A percentile compares a stretch with the other conserved stretches of the same genome.
phyloP scores from a whole-genome alignment of 2,888 invertebrate genomes.

The Dimorphilus gyrociliatus region DNA sequence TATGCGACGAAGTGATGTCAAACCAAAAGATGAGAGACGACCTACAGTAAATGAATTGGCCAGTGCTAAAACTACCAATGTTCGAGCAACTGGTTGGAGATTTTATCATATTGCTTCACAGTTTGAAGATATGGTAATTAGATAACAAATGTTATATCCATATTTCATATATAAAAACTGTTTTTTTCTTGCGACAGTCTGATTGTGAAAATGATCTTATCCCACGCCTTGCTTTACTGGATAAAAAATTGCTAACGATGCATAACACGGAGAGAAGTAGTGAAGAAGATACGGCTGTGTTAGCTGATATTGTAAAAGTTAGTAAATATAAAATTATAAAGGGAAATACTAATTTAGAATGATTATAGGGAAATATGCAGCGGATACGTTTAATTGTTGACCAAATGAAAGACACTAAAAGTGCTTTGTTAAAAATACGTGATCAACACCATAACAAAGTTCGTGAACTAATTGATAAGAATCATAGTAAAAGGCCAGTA shows the following conservation, averaged over 20 bases:
- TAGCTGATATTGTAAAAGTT: too few relatives aligned
- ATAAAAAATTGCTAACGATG: too few relatives aligned
- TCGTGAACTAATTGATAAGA: constrained; percentile 70
- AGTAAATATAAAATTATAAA: too few relatives aligned
- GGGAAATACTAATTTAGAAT: too few relatives aligned
- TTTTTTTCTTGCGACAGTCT: too few relatives aligned
- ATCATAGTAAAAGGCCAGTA: constrained; percentile 75
- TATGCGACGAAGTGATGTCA: constrained; percentile 60
- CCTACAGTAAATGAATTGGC: constrained; percentile 73
- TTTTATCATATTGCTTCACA: constrained; percentile 75
- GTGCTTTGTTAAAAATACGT: constrained; percentile 71
- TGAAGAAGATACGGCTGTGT: too few relatives aligned
- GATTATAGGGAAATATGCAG: constrained; percentile 76
- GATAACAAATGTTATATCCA: too few relatives aligned
- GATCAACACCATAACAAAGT: constrained; percentile 78
- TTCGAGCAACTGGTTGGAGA: constrained; percentile 86
- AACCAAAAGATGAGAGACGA: constrained; percentile 60
- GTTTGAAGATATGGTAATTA: constrained; percentile 70
- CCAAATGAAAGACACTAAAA: constrained; percentile 70
- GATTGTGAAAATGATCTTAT: too few relatives aligned
- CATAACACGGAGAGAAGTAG: too few relatives aligned
- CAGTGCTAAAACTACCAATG: constrained; percentile 65
- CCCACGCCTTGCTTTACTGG: too few relatives aligned
- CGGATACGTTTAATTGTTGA: constrained; percentile 79
- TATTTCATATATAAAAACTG: too few relatives aligned